phyloP scores from a whole-genome alignment of 1,140 invertebrate genomes.

The Penaeus indicus region DNA sequence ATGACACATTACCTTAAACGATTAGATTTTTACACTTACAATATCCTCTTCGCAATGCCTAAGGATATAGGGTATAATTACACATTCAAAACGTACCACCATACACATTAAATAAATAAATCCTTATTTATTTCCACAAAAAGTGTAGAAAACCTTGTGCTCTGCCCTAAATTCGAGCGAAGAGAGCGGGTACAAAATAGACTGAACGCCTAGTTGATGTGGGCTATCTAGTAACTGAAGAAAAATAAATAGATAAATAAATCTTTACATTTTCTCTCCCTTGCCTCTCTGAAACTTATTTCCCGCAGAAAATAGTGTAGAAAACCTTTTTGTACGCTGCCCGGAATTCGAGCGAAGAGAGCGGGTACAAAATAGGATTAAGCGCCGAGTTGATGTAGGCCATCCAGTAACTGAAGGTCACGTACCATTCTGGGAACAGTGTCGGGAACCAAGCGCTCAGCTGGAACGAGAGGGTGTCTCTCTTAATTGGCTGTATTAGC shows the following conservation, averaged over 20 bases:
- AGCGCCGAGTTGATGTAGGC: constrained; percentile 75
- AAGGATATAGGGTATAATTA: no score
- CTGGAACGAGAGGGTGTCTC: constrained; percentile 34
- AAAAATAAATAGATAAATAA: neutral
- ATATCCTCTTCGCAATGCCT: no score
- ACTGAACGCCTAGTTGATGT: constrained; percentile 74
- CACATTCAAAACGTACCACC: no score
- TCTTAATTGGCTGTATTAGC: constrained; percentile 1
- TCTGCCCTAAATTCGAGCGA: constrained; percentile 70
- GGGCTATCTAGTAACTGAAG: constrained; percentile 73
- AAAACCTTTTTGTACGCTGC: constrained; percentile 57
- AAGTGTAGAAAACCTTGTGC: constrained; percentile 46
- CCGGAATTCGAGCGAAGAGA: constrained; percentile 71
- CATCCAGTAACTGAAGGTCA: constrained; percentile 71
- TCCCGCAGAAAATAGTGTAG: constrained; percentile 12
- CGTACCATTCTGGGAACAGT: constrained; percentile 65
- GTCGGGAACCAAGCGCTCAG: constrained; percentile 63
- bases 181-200: constrained; percentile 70
- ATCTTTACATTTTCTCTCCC: no score
- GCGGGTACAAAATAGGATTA: constrained; percentile 70
- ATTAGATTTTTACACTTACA: no score
- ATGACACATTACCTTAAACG: no score
- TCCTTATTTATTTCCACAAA: neutral
- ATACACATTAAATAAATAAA: no score
- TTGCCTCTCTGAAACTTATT: neutral